A percentile compares a stretch with the other conserved stretches of the same genome.
These are phyloP conservation scores for Ceramica pisi DNA, from an alignment of 2,888 invertebrate genomes.

Conservation along the genomic window DNA sequence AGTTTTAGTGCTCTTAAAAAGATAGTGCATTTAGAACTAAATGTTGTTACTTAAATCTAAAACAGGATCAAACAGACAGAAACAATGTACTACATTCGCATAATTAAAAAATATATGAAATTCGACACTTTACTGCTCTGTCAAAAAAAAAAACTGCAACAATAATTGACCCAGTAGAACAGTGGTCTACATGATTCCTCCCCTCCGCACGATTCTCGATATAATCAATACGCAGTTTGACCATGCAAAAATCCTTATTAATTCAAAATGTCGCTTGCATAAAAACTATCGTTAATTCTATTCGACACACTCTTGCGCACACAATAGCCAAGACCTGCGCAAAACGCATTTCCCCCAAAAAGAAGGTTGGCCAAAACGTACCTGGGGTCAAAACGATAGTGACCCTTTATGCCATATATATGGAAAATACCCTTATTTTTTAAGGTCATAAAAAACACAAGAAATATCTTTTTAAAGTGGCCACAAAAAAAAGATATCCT, in stretches of 20 bases:
- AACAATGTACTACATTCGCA: neutral
- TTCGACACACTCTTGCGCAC: slow-evolving; percentile 78
- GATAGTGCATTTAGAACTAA: neutral
- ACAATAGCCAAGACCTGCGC: slow-evolving; percentile 77
- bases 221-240: slow-evolving; percentile 79
- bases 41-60: neutral
- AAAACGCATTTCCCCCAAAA: slow-evolving; percentile 83
- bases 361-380: too few relatives aligned
- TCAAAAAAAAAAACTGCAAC: slow-evolving; percentile 14
- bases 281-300: slow-evolving; percentile 87
- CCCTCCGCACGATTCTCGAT: slow-evolving; percentile 54
- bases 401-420: too few relatives aligned
- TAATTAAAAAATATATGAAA: slow-evolving; percentile 4
- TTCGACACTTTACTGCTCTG: slow-evolving; percentile 1
- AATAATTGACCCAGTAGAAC: slow-evolving; percentile 51
- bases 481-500: too few relatives aligned
- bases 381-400: too few relatives aligned
- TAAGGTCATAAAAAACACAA: too few relatives aligned
- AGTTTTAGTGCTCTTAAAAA: neutral
- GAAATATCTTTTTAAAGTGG: too few relatives aligned
- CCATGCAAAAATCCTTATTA: slow-evolving; percentile 82
- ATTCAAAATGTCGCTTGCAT: slow-evolving; percentile 84
- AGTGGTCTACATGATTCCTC: slow-evolving; percentile 68
- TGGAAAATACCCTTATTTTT: too few relatives aligned
- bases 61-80: neutral